Evolutionary conservation across 2,888 invertebrate species (phyloP), one percentile per base, ranked within the genome.

Genomic region (Eupithecia insigniata): DNA sequence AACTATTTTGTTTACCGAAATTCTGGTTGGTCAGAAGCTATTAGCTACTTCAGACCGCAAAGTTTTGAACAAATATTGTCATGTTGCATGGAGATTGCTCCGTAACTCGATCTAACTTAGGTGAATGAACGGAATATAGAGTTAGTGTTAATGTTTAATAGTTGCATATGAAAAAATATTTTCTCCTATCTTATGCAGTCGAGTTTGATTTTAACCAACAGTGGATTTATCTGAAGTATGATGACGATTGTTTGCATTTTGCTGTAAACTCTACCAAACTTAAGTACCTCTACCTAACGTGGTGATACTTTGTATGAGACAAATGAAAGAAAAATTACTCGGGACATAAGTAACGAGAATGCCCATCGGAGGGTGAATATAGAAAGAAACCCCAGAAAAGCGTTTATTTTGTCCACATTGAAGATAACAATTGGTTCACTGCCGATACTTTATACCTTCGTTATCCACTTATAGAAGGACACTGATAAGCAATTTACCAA

Each of bases 1-100:
- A 51, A 60, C 58, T 67, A 55, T 66, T 73, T 71, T 74, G 68
- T 65, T 34, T 70, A 65, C 43, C 30, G 22, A 22, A 70, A 68
- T 73, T 73, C 26, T 36, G 28, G 10, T 30, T 39, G 67, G 51
- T 28, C 67, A 62, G 66, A 55, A 66, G 61, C 67, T 62, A 67
- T 70, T 70, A 67, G 67, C 72, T 43, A 61, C 69, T 66, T 70
- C 2, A 28, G 66, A 61, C 39, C 58, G 36, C n/a, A n/a, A 58
- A 64, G 65, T 68, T 70, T 65, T 61, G 10, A 66, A 60, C 64
- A 67, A 70, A 73, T 68, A 70, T 28, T 12, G 46, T 26, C 46
- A 39, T 66, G 36, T 60, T 43, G 18, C 26, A 36, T 60, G 18
- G 64, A 34, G 26, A 58, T 39, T 39, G 55, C 39, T 30, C 8